phyloP scores from a whole-genome alignment of 1,140 invertebrate genomes.

The Zaprionus tsacasi region DNA sequence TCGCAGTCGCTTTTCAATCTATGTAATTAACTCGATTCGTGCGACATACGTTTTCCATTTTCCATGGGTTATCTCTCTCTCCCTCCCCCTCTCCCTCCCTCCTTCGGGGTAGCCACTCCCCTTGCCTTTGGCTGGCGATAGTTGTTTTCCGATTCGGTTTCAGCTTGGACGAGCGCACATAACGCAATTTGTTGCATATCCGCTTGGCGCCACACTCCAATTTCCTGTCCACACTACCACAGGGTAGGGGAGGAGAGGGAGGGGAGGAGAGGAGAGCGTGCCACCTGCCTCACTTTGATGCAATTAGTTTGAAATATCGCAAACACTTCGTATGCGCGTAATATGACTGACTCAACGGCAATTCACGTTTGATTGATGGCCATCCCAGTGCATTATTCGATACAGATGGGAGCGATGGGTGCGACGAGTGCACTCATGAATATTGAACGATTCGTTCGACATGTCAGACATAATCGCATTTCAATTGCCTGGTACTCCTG shows the following conservation, averaged over 20 bases:
- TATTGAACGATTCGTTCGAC: slow-evolving; percentile 32
- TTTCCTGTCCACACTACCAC: slow-evolving; percentile 14
- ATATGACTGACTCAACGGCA: slow-evolving; percentile 42
- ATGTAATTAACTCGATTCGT: slow-evolving; percentile 26
- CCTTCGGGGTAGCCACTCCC: background rate
- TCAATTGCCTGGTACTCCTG: slow-evolving; percentile 17
- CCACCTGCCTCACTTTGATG: slow-evolving; percentile 28
- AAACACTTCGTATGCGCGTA: slow-evolving; percentile 40
- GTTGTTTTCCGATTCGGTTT: slow-evolving; percentile 16
- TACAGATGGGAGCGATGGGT: background rate
- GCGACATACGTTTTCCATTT: slow-evolving; percentile 17
- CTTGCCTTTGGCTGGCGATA: background rate
- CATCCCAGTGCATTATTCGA: slow-evolving; percentile 12
- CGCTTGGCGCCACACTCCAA: slow-evolving; percentile 31
- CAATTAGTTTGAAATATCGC: slow-evolving; percentile 44
- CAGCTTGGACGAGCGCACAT: slow-evolving; percentile 21
- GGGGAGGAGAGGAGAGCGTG: background rate
- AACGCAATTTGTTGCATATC: slow-evolving; percentile 34
- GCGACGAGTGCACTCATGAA: slow-evolving; percentile 36
- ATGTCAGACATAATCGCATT: slow-evolving; percentile 48
- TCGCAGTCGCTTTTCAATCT: slow-evolving; percentile 10
- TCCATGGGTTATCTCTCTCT: background rate
- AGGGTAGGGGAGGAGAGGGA: background rate
- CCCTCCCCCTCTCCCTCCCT: background rate
- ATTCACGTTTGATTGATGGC: slow-evolving; percentile 54